phyloP scores from a whole-genome alignment of 2,113 vertebrate species.

The Lagenorhynchus albirostris region DNA sequence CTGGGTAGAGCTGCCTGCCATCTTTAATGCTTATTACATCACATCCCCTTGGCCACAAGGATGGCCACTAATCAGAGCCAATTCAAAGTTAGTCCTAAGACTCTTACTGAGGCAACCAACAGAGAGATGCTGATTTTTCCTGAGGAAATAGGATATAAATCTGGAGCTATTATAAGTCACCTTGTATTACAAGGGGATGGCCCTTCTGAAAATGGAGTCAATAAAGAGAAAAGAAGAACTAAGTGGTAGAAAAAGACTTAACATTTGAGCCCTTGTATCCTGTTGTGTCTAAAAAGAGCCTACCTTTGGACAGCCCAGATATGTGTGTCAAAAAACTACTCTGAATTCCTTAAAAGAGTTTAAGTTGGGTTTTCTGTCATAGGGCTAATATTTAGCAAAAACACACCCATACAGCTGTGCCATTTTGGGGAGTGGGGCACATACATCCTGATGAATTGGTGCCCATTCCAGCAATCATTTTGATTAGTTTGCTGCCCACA shows the following conservation, averaged over 20 bases:
- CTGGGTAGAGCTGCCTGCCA: neutral
- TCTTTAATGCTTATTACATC: neutral
- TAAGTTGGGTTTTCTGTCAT: neutral
- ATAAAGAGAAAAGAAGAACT: neutral
- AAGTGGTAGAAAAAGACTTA: neutral
- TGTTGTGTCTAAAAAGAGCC: neutral
- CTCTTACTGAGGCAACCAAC: neutral
- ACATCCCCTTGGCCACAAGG: neutral
- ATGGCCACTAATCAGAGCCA: neutral
- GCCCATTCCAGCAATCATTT: neutral
- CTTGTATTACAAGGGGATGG: neutral
- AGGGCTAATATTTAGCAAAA: neutral
- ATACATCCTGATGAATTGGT: neutral
- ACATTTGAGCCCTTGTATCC: neutral
- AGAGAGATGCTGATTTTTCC: neutral
- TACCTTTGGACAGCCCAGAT: neutral
- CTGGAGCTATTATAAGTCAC: neutral
- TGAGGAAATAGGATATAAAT: neutral
- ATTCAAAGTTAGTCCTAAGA: neutral
- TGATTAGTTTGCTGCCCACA: neutral
- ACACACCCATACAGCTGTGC: fast-evolving
- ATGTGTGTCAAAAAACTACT: neutral
- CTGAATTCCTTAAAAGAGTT: neutral
- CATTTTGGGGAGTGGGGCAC: neutral
- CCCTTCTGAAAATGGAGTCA: neutral